Conservation (phyloP, 1,140 invertebrate genomes). For the Cardiocondyla obscurior region DNA sequence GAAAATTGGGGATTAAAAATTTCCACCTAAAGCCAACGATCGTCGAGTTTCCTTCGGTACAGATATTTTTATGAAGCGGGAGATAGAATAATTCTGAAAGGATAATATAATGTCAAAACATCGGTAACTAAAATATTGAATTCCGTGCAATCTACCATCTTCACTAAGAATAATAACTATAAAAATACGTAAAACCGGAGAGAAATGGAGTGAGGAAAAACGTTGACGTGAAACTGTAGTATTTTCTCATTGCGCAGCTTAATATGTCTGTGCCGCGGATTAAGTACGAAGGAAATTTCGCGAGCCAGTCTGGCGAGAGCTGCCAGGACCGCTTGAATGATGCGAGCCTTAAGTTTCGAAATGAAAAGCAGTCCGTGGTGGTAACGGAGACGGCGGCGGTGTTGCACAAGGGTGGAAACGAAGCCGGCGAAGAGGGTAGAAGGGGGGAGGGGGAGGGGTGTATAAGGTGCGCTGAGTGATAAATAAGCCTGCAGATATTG, state of each 20-base stretch:
- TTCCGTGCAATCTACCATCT: not conserved
- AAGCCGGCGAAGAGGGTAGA: not conserved
- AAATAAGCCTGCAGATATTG: conserved; percentile 75
- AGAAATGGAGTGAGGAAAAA: conserved; percentile 3
- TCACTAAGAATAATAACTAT: conserved; percentile 7
- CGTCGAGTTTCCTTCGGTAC: not conserved
- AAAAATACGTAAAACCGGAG: conserved; percentile 18
- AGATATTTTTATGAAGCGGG: not conserved
- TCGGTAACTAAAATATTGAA: conserved; percentile 1
- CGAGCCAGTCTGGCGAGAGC: conserved; percentile 20
- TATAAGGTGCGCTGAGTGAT: conserved; percentile 60
- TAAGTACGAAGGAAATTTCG: conserved; percentile 44
- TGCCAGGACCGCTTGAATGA: conserved; percentile 46
- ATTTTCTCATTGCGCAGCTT: conserved; percentile 26
- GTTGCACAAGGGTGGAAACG: not conserved
- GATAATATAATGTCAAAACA: conserved; percentile 1
- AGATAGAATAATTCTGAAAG: not conserved
- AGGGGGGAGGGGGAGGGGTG: not conserved
- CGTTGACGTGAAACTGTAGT: not conserved
- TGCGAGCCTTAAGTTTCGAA: conserved; percentile 51
- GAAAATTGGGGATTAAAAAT: conserved; percentile 10
- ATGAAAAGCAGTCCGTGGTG: conserved; percentile 39
- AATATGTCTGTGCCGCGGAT: conserved; percentile 32
- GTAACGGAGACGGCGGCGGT: conserved; percentile 14
- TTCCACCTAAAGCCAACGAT: not conserved